Evolutionary conservation across 2,888 invertebrate species (phyloP).

Genomic region (Blastobasis adustella): DNA sequence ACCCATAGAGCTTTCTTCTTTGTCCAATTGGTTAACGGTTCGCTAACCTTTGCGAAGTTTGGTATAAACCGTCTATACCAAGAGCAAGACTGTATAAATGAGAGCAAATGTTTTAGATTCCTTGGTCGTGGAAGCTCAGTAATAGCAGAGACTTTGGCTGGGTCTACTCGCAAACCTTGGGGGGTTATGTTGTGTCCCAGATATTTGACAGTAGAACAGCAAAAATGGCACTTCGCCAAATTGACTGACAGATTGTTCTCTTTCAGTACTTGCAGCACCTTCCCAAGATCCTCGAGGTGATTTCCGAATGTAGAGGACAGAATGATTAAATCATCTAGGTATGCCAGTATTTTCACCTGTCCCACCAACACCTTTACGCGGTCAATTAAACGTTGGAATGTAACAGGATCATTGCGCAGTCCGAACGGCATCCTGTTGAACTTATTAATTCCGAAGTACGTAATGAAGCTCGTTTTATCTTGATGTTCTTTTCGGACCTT

Average conservation of each 20-base stretch:
- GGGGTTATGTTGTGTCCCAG: constrained; percentile 21
- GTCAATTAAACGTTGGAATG: constrained; percentile 20
- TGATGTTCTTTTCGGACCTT: constrained; percentile 17
- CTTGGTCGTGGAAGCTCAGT: background rate
- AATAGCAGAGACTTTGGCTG: constrained; percentile 14
- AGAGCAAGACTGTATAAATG: constrained; percentile 25
- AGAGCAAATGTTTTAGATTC: constrained; percentile 6
- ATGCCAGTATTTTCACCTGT: constrained; percentile 12
- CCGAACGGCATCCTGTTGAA: constrained; percentile 8
- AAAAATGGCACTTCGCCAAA: constrained; percentile 16
- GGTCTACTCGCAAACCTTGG: constrained; percentile 20
- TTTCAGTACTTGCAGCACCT: constrained; percentile 10
- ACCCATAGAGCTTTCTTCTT: background rate
- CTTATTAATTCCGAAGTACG: constrained; percentile 27
- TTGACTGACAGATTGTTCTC: constrained; percentile 15
- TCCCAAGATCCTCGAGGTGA: constrained; percentile 15
- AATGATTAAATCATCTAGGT: constrained; percentile 22
- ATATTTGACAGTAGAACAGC: constrained; percentile 15
- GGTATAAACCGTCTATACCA: constrained; percentile 26
- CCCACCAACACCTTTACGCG: constrained; percentile 6
- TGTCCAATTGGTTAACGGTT: constrained; percentile 13
- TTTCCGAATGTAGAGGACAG: constrained; percentile 16
- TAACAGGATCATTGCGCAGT: constrained; percentile 18
- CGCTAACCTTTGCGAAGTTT: constrained; percentile 16
- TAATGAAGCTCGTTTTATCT: constrained; percentile 28